Evolutionary conservation across 2,113 vertebrate genomes (phyloP).

Genomic region (Syrmaticus mikado): DNA sequence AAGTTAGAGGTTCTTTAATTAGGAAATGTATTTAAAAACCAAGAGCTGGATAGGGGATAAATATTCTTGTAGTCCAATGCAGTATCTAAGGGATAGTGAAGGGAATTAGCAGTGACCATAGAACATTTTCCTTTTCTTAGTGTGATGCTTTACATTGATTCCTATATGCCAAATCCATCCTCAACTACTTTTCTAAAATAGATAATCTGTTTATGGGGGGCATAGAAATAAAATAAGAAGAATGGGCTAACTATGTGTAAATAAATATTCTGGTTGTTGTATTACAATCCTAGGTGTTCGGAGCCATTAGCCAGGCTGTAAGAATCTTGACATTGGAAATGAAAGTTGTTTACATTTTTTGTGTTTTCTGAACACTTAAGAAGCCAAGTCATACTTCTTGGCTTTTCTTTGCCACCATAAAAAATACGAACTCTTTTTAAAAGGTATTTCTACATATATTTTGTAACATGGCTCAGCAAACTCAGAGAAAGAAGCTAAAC

Average conservation of each 20-base stretch:
- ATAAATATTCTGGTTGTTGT: neutral
- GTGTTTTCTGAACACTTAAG: neutral
- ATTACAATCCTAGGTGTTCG: neutral
- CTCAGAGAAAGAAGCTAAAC: neutral
- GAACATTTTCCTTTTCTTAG: neutral
- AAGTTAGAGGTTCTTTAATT: neutral
- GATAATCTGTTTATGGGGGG: neutral
- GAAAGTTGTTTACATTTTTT: neutral
- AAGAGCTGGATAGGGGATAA: neutral
- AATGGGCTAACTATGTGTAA: neutral
- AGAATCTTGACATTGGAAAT: neutral
- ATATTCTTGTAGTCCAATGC: neutral
- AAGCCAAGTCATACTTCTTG: neutral
- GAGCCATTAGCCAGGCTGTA: neutral
- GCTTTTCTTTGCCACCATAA: neutral
- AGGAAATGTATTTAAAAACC: neutral
- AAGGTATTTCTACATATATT: neutral
- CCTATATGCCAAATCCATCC: neutral
- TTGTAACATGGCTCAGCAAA: neutral
- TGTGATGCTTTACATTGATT: neutral
- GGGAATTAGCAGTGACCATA: neutral
- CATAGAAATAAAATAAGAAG: neutral
- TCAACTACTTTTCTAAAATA: neutral
- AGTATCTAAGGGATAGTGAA: neutral
- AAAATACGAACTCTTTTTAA: neutral